Evolutionary conservation across 2,797 vertebrate species (phyloP), one percentile per base, ranked within the genome.

Genomic region (Enteromius radiatus): DNA sequence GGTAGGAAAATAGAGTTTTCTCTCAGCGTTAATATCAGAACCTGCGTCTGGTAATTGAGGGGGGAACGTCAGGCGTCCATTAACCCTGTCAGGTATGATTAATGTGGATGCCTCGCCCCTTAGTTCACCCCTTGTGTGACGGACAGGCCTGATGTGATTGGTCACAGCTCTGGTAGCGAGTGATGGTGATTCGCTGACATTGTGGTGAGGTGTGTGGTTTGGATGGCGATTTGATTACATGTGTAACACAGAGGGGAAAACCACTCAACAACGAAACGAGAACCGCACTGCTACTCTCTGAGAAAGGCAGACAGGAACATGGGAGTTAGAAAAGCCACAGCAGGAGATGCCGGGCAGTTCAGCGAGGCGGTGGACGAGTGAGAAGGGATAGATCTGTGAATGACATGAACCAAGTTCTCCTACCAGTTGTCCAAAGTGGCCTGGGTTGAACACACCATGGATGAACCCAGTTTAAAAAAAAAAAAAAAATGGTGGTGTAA

Each of bases 191-290:
- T 86, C 79, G 81, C 89, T 91, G 88, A 91, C 89, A 88, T 86
- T 88, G 91, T 86, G 91, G 91, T 91, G 79, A 82, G 78, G 71
- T 86, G 81, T 88, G 87, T 86, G 89, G 89, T 87, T 91, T 88
- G 87, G 89, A 90, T 84, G 80, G 87, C 36, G 79, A 80, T 68
- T 80, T 91, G 87, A 90, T 92, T 92, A 90, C 90, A 91, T 84
- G 85, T 89, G 87, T 89, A 90, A 90, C 84, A 84, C 52, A 87
- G 85, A 85, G 83, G 80, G 82, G 86, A 86, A 88, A 90, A 73
- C 85, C 81, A 71, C 85, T 88, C 80, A 52, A 87, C 81, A 81
- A 68, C 85, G 80, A 79, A 86, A 81, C 31, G 80, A 56, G 79
- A 85, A 82, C 83, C 86, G 49, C 84, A 85, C 69, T 65, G 85